phyloP scores from a whole-genome alignment of 2,888 invertebrate species.

The Limnephilus auricula region DNA sequence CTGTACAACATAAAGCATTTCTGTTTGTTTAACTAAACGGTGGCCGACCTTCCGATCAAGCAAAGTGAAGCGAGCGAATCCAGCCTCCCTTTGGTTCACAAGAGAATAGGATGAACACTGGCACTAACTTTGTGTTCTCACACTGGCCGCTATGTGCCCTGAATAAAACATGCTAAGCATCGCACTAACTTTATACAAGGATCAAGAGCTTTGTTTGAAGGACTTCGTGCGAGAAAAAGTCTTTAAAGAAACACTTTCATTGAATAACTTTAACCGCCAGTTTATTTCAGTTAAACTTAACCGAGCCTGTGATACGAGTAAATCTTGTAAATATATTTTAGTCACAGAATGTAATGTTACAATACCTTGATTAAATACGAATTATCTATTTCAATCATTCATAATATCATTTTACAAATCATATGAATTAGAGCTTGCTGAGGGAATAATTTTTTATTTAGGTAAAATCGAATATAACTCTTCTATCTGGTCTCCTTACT shows the following conservation, averaged over 20 bases:
- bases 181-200: not conserved
- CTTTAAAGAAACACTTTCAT: not conserved
- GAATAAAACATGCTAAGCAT: slow-evolving; percentile 4
- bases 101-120: not conserved
- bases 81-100: not conserved
- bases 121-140: not conserved
- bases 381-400: too few species aligned
- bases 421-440: too few species aligned
- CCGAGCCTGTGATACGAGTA: not conserved
- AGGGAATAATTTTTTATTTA: too few species aligned
- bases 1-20: not conserved
- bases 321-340: not conserved
- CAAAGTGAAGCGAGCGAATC: not conserved
- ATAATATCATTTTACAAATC: too few species aligned
- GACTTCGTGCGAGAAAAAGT: not conserved
- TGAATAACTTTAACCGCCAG: not conserved
- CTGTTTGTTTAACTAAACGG: not conserved
- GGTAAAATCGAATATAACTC: too few species aligned
- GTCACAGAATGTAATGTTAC: too few species aligned
- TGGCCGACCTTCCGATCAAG: not conserved
- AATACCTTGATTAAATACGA: too few species aligned
- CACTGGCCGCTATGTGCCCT: not conserved
- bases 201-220: slow-evolving; percentile 16
- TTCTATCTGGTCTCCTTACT: too few species aligned
- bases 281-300: not conserved